Evolutionary conservation across 2,888 invertebrate genomes (phyloP), one percentile per base, ranked within the genome.

Genomic region (Clitarchus hookeri): DNA sequence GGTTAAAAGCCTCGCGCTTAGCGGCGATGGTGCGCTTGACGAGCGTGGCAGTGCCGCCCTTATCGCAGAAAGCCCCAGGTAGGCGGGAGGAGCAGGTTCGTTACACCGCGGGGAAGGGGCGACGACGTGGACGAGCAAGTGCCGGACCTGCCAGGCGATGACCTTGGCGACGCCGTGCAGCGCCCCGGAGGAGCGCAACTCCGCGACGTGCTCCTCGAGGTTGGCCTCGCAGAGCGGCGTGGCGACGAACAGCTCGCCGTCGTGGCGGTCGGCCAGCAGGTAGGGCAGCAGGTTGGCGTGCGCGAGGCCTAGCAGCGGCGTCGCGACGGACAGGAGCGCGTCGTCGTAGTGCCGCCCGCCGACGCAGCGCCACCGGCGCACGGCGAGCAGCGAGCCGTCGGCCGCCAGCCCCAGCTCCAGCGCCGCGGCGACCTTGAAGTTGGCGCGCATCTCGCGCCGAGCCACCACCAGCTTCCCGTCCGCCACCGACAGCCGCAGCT

Each of bases 221-320:
- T 91, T 92, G 87, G 90, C 91, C 87, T 91, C 91, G 86, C 91
- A 91, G 12, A 92, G 89, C 4, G 91, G 91, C 6, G 91, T 91
- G 8, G 90, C 90, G 44, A 91, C 88, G 80, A 91, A 90, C 83
- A 91, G 85, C 80, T 91, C 89, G 84, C 77, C 48, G 16, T 89
- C 88, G 77, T 91, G 90, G 84, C 89, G 90, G 80, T 90, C 89
- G 86, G 91, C 91, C 9, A 89, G 88, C 85, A 90, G 89, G 88
- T 91, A 91, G 82, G 90, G 90, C 54, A 91, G 88, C 25, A 91
- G 87, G 85, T 91, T 89, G 53, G 88, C 89, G 84, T 91, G 89
- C 83, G 90, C 86, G 13, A 91, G 86, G 8, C 89, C 89, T 65
- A 91, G 84, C n/a, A 91, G 85, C 3, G 90, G 90, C 23, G 23